These are phyloP conservation scores for Morpho deidamia DNA, from an alignment of 2,888 invertebrate genomes.

Conservation along the genomic window DNA sequence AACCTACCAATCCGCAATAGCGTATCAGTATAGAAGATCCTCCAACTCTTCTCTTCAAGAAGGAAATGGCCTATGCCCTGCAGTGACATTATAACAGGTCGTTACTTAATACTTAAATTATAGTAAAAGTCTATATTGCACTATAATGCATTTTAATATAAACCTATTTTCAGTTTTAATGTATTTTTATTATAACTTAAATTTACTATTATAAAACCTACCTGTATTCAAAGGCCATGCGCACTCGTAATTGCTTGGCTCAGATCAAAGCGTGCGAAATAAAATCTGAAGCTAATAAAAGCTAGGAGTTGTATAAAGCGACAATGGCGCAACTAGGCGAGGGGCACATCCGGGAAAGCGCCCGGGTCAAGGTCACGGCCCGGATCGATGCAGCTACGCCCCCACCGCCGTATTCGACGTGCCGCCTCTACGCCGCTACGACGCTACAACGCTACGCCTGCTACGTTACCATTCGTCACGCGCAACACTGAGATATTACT, in stretches of 20 bases:
- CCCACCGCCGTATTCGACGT: conserved; percentile 44
- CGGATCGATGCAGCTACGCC: conserved; percentile 81
- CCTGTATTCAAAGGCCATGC: not conserved
- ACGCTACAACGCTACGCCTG: conserved; percentile 21
- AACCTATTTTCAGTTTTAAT: no score
- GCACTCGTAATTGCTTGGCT: not conserved
- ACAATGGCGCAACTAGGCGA: conserved; percentile 67
- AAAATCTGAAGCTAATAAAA: conserved; percentile 62
- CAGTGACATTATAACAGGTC: no score
- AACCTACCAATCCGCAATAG: no score
- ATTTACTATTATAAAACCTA: not conserved
- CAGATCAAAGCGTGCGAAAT: conserved; percentile 31
- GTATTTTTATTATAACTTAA: no score
- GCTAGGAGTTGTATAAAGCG: conserved; percentile 55
- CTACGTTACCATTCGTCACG: conserved; percentile 15
- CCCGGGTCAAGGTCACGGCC: conserved; percentile 82
- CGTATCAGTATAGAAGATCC: no score
- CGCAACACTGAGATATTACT: conserved; percentile 3
- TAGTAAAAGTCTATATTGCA: no score
- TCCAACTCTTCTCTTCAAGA: no score
- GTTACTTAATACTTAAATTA: no score
- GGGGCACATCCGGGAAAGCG: conserved; percentile 73
- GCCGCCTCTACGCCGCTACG: conserved; percentile 40
- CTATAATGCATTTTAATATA: no score
- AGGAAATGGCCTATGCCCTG: no score